Conservation (phyloP, 2,888 invertebrate species). For the Chorisops tibialis region DNA sequence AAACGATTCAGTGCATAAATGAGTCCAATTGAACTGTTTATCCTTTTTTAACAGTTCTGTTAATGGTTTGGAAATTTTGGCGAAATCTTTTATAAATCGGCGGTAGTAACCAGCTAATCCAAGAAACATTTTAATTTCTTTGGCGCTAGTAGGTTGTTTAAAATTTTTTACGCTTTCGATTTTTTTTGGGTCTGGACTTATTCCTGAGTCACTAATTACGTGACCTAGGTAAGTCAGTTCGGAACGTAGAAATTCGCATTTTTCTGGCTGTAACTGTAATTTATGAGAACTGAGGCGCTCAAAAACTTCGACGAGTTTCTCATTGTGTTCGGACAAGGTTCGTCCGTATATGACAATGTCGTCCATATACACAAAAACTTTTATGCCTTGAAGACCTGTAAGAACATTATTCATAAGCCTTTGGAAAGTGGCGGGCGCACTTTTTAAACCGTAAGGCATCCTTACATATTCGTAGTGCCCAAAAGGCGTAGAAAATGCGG, state of each 20-base stretch:
- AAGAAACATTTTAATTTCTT: constrained; percentile 40
- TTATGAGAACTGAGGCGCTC: constrained; percentile 33
- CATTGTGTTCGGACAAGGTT: constrained; percentile 38
- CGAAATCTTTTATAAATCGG: constrained; percentile 42
- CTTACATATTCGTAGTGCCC: constrained; percentile 43
- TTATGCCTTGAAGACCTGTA: constrained; percentile 35
- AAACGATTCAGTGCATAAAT: constrained; percentile 20
- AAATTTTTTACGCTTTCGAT: constrained; percentile 36
- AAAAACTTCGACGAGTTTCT: constrained; percentile 35
- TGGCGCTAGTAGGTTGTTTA: constrained; percentile 34
- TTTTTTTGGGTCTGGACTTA: constrained; percentile 28
- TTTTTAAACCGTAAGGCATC: constrained; percentile 47
- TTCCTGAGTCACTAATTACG: constrained; percentile 38
- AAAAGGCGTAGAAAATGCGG: constrained; percentile 41
- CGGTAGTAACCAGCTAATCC: constrained; percentile 41
- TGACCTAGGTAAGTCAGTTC: no score
- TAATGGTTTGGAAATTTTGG: constrained; percentile 3
- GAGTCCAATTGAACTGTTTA: not conserved
- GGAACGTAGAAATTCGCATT: no score
- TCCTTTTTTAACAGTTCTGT: constrained; percentile 16
- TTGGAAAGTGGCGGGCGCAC: constrained; percentile 48
- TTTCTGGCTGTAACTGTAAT: constrained; percentile 37
- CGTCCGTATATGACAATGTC: constrained; percentile 41
- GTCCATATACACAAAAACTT: constrained; percentile 44
- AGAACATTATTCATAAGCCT: constrained; percentile 36